Percentiles rank a stretch among this genome's conserved stretches.
Evolutionary conservation across 2,797 vertebrate genomes (phyloP).

Genomic region (Antrozous pallidus): DNA sequence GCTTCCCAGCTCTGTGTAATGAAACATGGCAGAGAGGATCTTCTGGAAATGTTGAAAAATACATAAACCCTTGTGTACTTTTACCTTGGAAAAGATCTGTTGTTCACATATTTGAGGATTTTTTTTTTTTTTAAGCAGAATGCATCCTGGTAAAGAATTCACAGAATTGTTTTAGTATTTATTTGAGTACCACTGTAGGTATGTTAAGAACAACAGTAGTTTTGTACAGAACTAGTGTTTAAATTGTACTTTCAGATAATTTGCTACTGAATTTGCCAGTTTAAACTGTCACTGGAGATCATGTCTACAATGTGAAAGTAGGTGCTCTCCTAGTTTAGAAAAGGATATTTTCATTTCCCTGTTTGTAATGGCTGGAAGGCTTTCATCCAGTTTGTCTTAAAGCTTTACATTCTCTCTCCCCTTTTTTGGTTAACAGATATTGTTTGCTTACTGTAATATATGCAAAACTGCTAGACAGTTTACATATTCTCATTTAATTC

Average conservation of each 20-base stretch:
- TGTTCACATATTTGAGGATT: background rate
- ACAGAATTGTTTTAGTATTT: background rate
- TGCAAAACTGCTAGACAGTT: background rate
- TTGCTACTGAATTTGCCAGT: background rate
- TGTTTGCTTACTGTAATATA: background rate
- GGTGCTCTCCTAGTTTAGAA: background rate
- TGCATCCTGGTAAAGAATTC: background rate
- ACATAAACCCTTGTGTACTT: background rate
- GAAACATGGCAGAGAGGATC: background rate
- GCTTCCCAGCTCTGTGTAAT: background rate
- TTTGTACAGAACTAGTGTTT: background rate
- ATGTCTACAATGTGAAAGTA: background rate
- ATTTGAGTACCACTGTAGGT: background rate
- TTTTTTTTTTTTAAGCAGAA: conserved; percentile 2
- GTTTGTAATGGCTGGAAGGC: background rate
- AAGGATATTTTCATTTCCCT: background rate
- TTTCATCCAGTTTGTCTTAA: background rate
- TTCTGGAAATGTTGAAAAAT: background rate
- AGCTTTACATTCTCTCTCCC: background rate
- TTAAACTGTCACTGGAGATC: background rate
- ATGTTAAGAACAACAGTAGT: background rate
- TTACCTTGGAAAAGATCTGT: background rate
- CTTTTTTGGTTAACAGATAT: background rate
- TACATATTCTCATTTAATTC: background rate
- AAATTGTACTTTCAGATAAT: background rate